Base-by-base conservation (phyloP, 2,113 vertebrate genomes). In the Ameiurus melas region DNA sequence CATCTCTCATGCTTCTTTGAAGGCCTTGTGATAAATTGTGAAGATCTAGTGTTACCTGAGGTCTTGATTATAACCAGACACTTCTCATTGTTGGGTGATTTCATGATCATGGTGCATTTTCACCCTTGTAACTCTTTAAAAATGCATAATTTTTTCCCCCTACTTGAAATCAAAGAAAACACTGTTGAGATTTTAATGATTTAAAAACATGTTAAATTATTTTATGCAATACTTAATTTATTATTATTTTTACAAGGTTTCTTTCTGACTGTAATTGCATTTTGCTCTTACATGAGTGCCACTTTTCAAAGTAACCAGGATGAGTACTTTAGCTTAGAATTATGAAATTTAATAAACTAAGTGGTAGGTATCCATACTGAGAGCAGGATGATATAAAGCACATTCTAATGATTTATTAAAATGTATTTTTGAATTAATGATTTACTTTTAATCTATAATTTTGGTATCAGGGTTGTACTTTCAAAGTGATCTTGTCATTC, bases 1-100 rank as follows among this genome's bases (percentile, higher is more conserved):
- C 39, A 87, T 82, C 53, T 66, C 47, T 62, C 20, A 58, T 43
- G 68, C 33, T 87, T 87, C 77, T 81, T 33, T 64, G 60, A 78
- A 47, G 16, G 39, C 43, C 16, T 78, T 51, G 5, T 43, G 17
- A 33, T 78, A 64, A 43, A 62, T n/a, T 20, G 57, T 25, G 16
- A 64, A 30, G 33, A n/a, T 60, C 14, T 58, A 19, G 25, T 51
- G 39, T 80, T 86, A 47, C 39, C 9, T 51, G 47, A 57, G 47
- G 8, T 30, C 47, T 68, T 55, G 64, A 43, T 33, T 71, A 86
- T 36, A 86, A 66, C 4, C 58, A 4, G 27, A 22, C 36, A 20
- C 27, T 64, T 33, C 8, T 47, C 17, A 6, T 30, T 79, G 2
- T 79, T 79, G 27, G 25, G 77, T 53, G 16, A 80, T 80, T 79